Evolutionary conservation across 2,797 vertebrate genomes (phyloP).

Genomic region (Xerus rutilus): DNA sequence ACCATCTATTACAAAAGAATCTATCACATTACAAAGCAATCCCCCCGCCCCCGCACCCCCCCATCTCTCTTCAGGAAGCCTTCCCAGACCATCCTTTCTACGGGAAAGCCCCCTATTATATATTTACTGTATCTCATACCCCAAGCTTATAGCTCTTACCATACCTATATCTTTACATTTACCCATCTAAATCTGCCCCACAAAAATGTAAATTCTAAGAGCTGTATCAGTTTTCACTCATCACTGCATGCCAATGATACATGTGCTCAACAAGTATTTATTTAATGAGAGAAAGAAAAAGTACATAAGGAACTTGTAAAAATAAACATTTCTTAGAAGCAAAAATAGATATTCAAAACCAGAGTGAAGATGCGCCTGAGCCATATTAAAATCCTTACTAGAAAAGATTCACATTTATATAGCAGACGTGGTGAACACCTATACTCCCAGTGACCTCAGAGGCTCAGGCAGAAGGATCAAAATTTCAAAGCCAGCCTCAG

Average conservation of each 20-base stretch:
- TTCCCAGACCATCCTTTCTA: not conserved
- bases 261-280: not conserved
- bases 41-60: not conserved
- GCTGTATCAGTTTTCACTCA: not conserved
- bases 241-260: not conserved
- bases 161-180: not conserved
- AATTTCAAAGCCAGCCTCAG: not conserved
- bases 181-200: not conserved
- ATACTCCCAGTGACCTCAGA: not conserved
- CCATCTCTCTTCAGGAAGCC: not conserved
- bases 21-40: constrained; percentile 45
- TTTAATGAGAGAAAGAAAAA: not conserved
- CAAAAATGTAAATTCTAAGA: not conserved
- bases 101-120: not conserved
- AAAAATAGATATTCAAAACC: constrained; percentile 54
- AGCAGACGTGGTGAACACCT: not conserved
- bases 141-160: not conserved
- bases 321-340: constrained; percentile 10
- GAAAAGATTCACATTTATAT: constrained; percentile 28
- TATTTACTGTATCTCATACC: not conserved
- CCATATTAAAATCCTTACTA: constrained; percentile 44
- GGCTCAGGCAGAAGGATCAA: not conserved
- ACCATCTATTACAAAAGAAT: not conserved
- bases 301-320: constrained; percentile 25
- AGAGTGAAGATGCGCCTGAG: constrained; percentile 15